Evolutionary conservation across 2,797 vertebrate genomes (phyloP).

Genomic region (Fistularia commersonii): DNA sequence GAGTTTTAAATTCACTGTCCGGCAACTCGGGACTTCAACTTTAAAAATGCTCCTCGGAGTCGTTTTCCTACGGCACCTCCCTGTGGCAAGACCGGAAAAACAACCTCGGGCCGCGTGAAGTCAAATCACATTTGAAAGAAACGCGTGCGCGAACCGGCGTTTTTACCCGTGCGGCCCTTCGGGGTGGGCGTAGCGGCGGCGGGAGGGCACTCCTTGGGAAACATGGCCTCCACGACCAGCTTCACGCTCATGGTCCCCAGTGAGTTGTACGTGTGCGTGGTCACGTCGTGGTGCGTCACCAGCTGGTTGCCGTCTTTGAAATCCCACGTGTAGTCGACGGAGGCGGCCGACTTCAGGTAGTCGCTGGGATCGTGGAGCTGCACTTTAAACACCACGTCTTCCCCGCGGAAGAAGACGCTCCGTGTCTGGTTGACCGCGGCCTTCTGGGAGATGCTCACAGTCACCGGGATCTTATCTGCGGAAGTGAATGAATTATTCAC

Average conservation of each 20-base stretch:
- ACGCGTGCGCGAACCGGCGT: background rate
- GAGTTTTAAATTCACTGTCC: too few species aligned
- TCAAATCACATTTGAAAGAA: too few species aligned
- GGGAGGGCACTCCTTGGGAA: slow-evolving; percentile 76
- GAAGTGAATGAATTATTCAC: slow-evolving; percentile 2
- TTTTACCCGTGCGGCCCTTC: slow-evolving; percentile 58
- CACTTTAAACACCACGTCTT: slow-evolving; percentile 82
- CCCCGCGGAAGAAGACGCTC: slow-evolving; percentile 81
- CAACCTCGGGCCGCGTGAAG: too few species aligned
- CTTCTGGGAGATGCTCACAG: slow-evolving; percentile 86
- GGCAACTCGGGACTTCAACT: too few species aligned
- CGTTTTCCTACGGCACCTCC: too few species aligned
- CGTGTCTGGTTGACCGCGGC: slow-evolving; percentile 79
- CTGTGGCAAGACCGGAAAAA: too few species aligned
- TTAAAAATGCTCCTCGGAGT: too few species aligned
- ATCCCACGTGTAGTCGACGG: slow-evolving; percentile 87
- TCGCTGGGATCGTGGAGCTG: slow-evolving; percentile 88
- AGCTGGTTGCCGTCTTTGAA: slow-evolving; percentile 85
- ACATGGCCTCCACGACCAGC: slow-evolving; percentile 84
- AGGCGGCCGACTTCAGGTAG: slow-evolving; percentile 82
- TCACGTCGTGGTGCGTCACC: slow-evolving; percentile 77
- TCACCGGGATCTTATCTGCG: slow-evolving; percentile 87
- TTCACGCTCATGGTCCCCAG: slow-evolving; percentile 81
- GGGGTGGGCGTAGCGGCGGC: slow-evolving; percentile 52
- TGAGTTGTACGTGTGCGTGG: slow-evolving; percentile 71